Base-by-base conservation (phyloP, 1,140 invertebrate species). In the Branchinecta lindahli region DNA sequence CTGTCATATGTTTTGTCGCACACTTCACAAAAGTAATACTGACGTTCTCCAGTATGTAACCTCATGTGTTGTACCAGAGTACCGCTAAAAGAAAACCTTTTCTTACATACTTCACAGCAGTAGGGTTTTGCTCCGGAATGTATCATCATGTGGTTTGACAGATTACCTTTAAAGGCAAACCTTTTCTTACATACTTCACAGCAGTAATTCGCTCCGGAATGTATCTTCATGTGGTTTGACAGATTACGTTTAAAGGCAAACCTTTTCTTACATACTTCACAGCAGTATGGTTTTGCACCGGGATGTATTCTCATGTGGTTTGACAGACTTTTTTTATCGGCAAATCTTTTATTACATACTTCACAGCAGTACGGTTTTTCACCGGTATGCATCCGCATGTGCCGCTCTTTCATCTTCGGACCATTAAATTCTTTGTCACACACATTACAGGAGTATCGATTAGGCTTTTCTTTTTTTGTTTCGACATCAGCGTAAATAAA, bases 51-150 rank as follows among this genome's bases (percentile, higher is more conserved):
- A 52, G 9, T 52, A n/a, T 52, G 47, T 9, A 9, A 9, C n/a
- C 47, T 52, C n/a, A 52, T 52, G n/a, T 52, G 47, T 52, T n/a
- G 9, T n/a, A 9, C 47, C 47, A 52, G 47, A 9, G 47, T 52
- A n/a, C 47, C n/a, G 47, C n/a, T 52, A 9, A 96, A 84, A 21
- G 97, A 96, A 80, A 99, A 99, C 79, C 97, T 92, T 78, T 99
- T 98, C 66, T 94, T 94, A 80, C 96, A 99, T 77, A 98, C 94
- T 8, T 93, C 94, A 80, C 96, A 99, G 2, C 93, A 93, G 81
- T 96, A 99, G 0, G 96, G 96, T 78, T 98, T 99, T 81, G 98
- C 95, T 0, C 96, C 96, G 0, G 95, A 98, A 81, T 99, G 96
- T 6, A 92, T 95, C 21, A 96, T 83, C 73, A 98, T 84, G 76